Percentiles rank a stretch among this genome's conserved stretches.
Evolutionary conservation across 2,797 vertebrate genomes (phyloP).

Genomic region (Pteropus rufus): DNA sequence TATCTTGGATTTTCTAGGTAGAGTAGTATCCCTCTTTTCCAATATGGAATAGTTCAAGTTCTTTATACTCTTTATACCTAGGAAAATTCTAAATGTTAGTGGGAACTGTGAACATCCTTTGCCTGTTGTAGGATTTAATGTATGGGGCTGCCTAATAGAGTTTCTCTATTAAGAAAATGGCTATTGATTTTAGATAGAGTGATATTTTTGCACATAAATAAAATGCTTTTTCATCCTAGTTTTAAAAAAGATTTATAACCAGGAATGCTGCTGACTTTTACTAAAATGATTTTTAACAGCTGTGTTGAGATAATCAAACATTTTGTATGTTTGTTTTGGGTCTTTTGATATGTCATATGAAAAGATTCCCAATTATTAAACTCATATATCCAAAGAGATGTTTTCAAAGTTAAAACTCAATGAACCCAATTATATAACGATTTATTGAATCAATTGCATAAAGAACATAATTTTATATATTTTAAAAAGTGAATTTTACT

Average conservation of each 20-base stretch:
- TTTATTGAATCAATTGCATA: neutral
- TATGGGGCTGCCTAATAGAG: neutral
- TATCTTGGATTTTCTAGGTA: neutral
- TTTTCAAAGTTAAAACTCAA: neutral
- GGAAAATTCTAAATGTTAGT: neutral
- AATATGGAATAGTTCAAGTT: neutral
- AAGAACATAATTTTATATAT: neutral
- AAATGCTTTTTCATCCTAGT: neutral
- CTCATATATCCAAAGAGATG: neutral
- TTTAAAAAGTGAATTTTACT: neutral
- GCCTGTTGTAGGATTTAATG: neutral
- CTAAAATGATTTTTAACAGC: constrained; percentile 31
- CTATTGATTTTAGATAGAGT: neutral
- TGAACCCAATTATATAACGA: neutral
- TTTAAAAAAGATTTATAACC: constrained; percentile 13
- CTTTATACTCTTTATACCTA: neutral
- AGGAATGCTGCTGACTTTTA: neutral
- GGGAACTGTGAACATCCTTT: neutral
- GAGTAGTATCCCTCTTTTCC: neutral
- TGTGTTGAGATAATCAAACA: constrained; percentile 29
- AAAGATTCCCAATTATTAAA: neutral
- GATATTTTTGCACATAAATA: neutral
- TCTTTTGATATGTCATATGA: constrained; percentile 6
- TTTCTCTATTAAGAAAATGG: constrained; percentile 17
- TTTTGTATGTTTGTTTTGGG: neutral